Base-by-base conservation (phyloP, 1,140 invertebrate species). In the Drosophila pandora region DNA sequence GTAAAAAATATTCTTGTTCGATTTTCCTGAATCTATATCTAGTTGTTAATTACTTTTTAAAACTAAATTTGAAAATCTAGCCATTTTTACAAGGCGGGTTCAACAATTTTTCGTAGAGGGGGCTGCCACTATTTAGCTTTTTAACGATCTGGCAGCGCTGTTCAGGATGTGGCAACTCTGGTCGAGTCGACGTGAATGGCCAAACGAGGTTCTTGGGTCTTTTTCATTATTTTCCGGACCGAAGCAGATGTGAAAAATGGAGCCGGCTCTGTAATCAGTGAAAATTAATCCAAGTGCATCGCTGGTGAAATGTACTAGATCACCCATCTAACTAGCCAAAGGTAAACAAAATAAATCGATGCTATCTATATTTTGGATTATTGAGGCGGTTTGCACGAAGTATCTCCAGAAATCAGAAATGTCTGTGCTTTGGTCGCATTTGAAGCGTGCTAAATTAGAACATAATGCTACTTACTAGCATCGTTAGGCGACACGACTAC, bases 341-440 rank as follows among this genome's bases (percentile, higher is more conserved):
- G 79, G 84, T 88, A 84, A 89, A 23, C 39, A 68, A 21, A 12
- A 6, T 12, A 23, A n/a, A 6, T 2, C 3, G 9, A 1, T n/a
- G 12, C 0, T 1, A 6, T 0, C 2, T 0, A 2, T 10, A 10
- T 25, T 34, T 49, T n/a, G 6, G 48, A 55, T 47, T 43, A 43
- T 56, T 9, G 2, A 1, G 3, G 28, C 25, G 23, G 34, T 34
- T n/a, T 75, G 90, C 90, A 91, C 90, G 72, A 90, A 63, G 90
- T 91, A 91, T 91, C 90, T 91, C 90, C 90, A 91, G 88, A 79
- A 90, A 85, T 82, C 79, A 90, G 81, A 90, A 90, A 72, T 84
- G 76, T 90, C 88, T 90, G 79, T 61, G 77, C 68, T 91, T 90
- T 90, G 90, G 90, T 91, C 90, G 90, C 90, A 90, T 68, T 73